Base-by-base conservation (phyloP, 2,797 vertebrate species). In the Mormyrus proboscirostris region DNA sequence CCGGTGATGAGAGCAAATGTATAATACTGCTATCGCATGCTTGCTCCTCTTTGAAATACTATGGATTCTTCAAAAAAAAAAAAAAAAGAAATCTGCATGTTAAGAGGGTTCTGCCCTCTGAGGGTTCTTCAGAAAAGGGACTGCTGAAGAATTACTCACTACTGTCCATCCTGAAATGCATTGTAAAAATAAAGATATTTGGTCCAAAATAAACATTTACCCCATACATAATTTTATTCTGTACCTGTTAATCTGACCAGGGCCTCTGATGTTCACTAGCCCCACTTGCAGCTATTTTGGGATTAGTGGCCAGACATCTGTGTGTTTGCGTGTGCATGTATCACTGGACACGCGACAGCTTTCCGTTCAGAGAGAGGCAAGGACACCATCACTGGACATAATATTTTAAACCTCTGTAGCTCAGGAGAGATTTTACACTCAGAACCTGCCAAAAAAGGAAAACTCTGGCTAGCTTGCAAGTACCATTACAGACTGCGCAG, bases 201-300 rank as follows among this genome's bases (percentile, higher is more conserved):
- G 73, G 73, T 79, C 73, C 73, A 79, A 79, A 79, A 79, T 79
- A 79, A 79, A 79, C 73, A 79, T 79, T 14, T 38, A 41, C 2
- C 29, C 14, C 69, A 76, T 41, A 76, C 69, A 12, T 76, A 76
- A 16, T 41, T 76, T 69, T 9, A 33, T 69, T 69, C 25, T 69
- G 25, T 29, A 69, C 25, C 25, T 69, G 25, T 69, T 69, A 69
- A 69, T 69, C 22, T 29, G 62, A 12, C 33, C 69, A 76, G 69
- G 33, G 69, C 12, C 4, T 76, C 69, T 16, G 29, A 33, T 38
- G 33, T 76, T 2, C 69, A 76, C 33, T 41, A 14, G 4, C 1
- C 69, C 69, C 65, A 10, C 62, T 69, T 29, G 12, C 25, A 69
- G 62, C 62, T 33, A 9, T 4, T 76, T 14, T 76, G 33, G 14